Conservation (phyloP, 2,888 invertebrate genomes). For the Adela reaumurella region DNA sequence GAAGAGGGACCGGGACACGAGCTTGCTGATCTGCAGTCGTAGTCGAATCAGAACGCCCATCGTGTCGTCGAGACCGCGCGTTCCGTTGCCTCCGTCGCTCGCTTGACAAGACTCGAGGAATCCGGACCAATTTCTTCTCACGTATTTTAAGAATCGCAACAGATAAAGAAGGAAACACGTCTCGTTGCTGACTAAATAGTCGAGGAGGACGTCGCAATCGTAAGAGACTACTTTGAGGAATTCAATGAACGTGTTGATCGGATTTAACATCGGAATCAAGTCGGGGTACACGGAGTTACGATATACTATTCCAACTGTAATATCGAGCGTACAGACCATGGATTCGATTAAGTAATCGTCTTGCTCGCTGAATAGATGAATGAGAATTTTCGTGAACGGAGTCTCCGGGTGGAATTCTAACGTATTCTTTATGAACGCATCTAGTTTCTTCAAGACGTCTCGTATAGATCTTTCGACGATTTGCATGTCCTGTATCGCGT, state of each 20-base stretch:
- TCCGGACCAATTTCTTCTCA: slow-evolving; percentile 77
- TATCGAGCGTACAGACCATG: slow-evolving; percentile 88
- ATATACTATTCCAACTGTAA: slow-evolving; percentile 80
- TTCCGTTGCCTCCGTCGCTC: slow-evolving; percentile 47
- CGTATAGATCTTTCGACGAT: slow-evolving; percentile 82
- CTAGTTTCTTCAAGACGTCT: slow-evolving; percentile 77
- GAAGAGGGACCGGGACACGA: slow-evolving; percentile 79
- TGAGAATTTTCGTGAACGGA: slow-evolving; percentile 82
- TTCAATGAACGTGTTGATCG: slow-evolving; percentile 81
- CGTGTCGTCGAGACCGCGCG: slow-evolving; percentile 68
- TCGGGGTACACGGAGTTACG: slow-evolving; percentile 78
- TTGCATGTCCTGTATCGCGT: slow-evolving; percentile 86
- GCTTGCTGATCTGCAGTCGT: slow-evolving; percentile 73
- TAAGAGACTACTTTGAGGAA: slow-evolving; percentile 80
- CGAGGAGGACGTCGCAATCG: slow-evolving; percentile 75
- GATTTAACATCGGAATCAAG: slow-evolving; percentile 77
- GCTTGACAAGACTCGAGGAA: slow-evolving; percentile 74
- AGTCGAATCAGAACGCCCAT: slow-evolving; percentile 81
- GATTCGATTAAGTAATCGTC: slow-evolving; percentile 89
- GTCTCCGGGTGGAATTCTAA: slow-evolving; percentile 86
- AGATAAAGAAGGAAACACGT: slow-evolving; percentile 86
- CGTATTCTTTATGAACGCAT: slow-evolving; percentile 75
- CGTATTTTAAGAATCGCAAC: slow-evolving; percentile 79
- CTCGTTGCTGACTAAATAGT: slow-evolving; percentile 85
- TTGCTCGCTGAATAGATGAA: slow-evolving; percentile 85